phyloP scores from a whole-genome alignment of 1,140 invertebrate species.

The Orchesella cincta region DNA sequence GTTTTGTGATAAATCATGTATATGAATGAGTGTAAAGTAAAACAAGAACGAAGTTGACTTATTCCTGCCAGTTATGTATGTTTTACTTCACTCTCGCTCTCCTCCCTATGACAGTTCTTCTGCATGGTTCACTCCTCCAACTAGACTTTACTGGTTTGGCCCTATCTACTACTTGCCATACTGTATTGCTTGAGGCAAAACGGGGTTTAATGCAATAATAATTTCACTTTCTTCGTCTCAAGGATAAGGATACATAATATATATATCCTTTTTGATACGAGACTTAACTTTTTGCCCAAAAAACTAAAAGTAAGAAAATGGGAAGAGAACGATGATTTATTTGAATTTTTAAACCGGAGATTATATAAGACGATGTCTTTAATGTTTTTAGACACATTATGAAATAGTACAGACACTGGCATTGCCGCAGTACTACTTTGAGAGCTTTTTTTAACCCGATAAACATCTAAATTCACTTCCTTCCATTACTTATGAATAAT shows the following conservation, averaged over 20 bases:
- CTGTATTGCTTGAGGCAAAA: no score
- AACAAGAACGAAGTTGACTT: no score
- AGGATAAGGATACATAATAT: neutral
- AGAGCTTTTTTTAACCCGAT: neutral
- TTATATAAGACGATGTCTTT: neutral
- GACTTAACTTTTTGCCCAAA: neutral
- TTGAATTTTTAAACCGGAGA: neutral
- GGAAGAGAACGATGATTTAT: neutral
- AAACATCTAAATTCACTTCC: neutral
- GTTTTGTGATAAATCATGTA: no score
- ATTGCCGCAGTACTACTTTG: neutral
- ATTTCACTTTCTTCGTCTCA: neutral
- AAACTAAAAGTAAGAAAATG: neutral
- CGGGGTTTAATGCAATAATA: neutral
- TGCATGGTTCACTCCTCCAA: no score
- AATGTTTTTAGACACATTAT: neutral
- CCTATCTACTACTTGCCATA: no score
- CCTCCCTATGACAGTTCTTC: no score
- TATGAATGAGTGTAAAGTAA: no score
- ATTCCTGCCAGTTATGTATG: no score
- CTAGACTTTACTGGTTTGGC: no score
- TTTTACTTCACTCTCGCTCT: no score
- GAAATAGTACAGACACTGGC: neutral
- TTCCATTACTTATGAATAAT: neutral
- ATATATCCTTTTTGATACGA: no score